These are phyloP conservation scores for Amblyornis subalaris DNA, from an alignment of 2,113 vertebrate species.

Conservation along the genomic window DNA sequence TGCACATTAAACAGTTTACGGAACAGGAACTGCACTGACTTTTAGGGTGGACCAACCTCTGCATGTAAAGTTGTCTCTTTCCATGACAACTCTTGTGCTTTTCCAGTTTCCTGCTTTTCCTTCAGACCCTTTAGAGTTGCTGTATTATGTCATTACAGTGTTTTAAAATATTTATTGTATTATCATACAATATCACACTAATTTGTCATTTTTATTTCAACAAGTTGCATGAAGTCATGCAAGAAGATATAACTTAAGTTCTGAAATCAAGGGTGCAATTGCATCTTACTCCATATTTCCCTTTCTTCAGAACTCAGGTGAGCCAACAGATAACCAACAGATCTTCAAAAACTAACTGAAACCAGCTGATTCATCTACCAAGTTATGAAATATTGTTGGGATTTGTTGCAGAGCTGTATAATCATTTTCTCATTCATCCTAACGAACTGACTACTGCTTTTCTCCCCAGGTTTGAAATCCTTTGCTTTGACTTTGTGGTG, in stretches of 20 bases:
- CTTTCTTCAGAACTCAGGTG: background rate
- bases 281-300: background rate
- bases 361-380: background rate
- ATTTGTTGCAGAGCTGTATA: background rate
- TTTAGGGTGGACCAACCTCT: background rate
- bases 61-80: background rate
- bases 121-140: background rate
- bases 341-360: background rate
- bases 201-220: background rate
- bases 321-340: background rate
- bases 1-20: background rate
- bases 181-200: background rate
- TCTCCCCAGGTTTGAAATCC: background rate
- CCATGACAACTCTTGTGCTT: background rate
- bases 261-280: background rate
- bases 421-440: background rate
- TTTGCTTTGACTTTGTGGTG: background rate
- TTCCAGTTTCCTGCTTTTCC: background rate
- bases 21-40: background rate
- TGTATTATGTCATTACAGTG: background rate
- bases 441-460: background rate
- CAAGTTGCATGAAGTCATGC: background rate
- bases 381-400: background rate
- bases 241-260: background rate
- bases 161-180: background rate